Evolutionary conservation across 2,797 vertebrate species (phyloP), one percentile per base, ranked within the genome.

Genomic region (Esox masquinongy): DNA sequence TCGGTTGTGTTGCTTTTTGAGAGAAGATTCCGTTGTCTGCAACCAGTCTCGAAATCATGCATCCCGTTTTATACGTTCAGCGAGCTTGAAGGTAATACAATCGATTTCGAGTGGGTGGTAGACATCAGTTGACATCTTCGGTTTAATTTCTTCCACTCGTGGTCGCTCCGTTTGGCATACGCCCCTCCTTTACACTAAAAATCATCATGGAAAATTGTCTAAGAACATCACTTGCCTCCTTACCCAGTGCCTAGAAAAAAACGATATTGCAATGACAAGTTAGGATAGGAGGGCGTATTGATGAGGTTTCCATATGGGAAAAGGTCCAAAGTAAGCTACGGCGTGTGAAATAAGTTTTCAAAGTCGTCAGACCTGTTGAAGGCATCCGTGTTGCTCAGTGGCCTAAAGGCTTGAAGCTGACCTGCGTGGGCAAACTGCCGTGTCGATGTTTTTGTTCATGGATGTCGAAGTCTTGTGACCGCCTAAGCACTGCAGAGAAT

Each of bases 81-180:
- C 85, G 87, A 92, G 88, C 92, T 91, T 94, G 91, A 90, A 93
- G 89, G 87, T 93, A 95, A 95, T 91, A 90, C 86, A 95, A 96
- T 97, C 93, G 95, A 96, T 96, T 95, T 95, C 85, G 93, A 94
- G 96, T 96, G 95, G 96, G 96, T 96, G 96, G 96, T 82, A 92
- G 91, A 91, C 92, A 92, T 89, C 22, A 89, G 92, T 92, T 91
- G 93, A 93, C 95, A 95, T 95, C 92, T 94, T 94, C 92, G 90
- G 90, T 85, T 92, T 78, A 84, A 82, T 89, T 91, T 91, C 87
- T 89, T 91, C 92, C 86, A 87, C 88, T 91, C 91, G 86, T 88
- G 85, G 81, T 92, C 84, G 88, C 91, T 94, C 92, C 94, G 86
- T 89, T 89, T 93, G 92, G 89, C 93, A 90, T 74, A 91, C 88